Base-by-base conservation (phyloP, 1,140 invertebrate genomes). In the Geopemphigus sp. region DNA sequence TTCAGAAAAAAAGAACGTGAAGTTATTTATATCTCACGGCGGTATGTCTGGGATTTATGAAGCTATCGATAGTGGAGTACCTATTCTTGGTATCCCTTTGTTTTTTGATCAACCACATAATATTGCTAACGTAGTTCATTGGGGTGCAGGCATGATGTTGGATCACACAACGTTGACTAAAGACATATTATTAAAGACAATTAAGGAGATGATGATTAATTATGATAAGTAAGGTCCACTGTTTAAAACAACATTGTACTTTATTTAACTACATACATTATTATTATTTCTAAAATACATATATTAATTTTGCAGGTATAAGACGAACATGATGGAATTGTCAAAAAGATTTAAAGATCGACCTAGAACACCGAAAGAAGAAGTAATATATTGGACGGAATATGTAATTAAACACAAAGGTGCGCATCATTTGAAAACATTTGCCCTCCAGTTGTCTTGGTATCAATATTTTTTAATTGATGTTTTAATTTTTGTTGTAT, bases 1-100 rank as follows among this genome's bases (percentile, higher is more conserved):
- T 81, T 32, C 76, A 82, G 86, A 83, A 29, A 88, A 90, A 83
- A 84, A 85, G 22, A 87, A 88, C 81, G 82, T 86, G 0, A 87
- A 87, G 82, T 78, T 90, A 0, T 91, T 92, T 81, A 88, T 92
- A 22, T 89, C 88, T 14, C 89, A 91, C 82, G 90, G 90, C 66
- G 91, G 91, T 0, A 84, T 89, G 19, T 85, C 90, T 17, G 89
- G 90, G 32, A 84, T 87, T 1, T 85, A 87, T 82, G 91, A 91
- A 83, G 87, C 89, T 0, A 82, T 90, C 15, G 86, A 88, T 45
- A 86, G 86, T 50, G 87, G 86, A 22, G 87, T 89, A 10, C 90
- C 90, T 0, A 85, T 91, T 39, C 84, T 92, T 74, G 88, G 87
- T 29, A 85, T 91, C 73, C 91, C 91, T 14, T 83, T 92, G 10